Base-by-base conservation (phyloP, 2,113 vertebrate genomes). In the Dasypus novemcinctus region DNA sequence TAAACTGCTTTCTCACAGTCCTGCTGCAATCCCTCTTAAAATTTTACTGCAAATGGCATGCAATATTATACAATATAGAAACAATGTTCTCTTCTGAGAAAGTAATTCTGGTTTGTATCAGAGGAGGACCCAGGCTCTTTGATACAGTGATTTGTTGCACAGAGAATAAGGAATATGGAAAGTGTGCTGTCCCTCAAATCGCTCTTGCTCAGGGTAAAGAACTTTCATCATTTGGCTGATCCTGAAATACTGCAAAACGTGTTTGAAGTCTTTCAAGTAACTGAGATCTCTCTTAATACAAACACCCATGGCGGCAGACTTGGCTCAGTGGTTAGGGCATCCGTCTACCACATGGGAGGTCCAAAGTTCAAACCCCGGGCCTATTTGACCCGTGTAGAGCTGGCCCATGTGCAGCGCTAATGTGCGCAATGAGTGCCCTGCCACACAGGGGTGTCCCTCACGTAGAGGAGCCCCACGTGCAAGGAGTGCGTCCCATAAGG, bases 21-120 rank as follows among this genome's bases (percentile, higher is more conserved):
- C 20, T 74, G 72, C 20, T 90, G 2, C 68, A 57, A 78, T 92
- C 5, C 27, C 76, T 87, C 66, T 94, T 94, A 36, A 92, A 95
- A 87, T 23, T 29, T 94, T 36, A 87, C 13, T 49, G 54, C 23
- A 52, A 92, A 82, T 71, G 36, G 79, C 49, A 71, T 10, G 74
- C 29, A 31, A 59, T 63, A 87, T 15, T 79, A 78, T 69, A 49
- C 5, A 83, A 68, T 29, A 52, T 18, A 68, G 85, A 84, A 81
- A 25, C 57, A 59, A 66, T 80, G 7, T 66, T 95, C 43, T 71
- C 43, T 86, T 90, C 91, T 80, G 25, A 89, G 59, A 91, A 93
- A 91, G n/a, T 33, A 76, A 11, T 64, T 83, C 91, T 87, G 38
- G 25, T n/a, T 91, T 91, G 23, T 11, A 59, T 23, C 25, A 95